Base-by-base conservation (phyloP, 2,888 invertebrate species). In the Catocala nupta region DNA sequence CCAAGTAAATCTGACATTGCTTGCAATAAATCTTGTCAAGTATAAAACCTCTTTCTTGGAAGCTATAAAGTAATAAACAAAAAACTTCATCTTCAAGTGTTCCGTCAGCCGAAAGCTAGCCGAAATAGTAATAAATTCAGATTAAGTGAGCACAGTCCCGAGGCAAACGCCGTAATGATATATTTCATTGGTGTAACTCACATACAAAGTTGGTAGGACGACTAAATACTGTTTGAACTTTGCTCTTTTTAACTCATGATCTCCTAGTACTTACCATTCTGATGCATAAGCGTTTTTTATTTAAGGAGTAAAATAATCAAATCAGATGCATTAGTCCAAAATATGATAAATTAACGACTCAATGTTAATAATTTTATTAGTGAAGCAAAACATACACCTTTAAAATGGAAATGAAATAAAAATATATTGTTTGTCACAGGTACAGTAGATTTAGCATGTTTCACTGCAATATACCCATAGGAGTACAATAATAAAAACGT, bases 71-170 rank as follows among this genome's bases (percentile, higher is more conserved):
- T 55, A 60, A 61, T 64, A 65, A 68, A 57, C 65, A 66, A 58
- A 65, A 53, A 66, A 60, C 53, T 66, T 63, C 43, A 56, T 59
- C 52, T 48, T 50, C 54, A 59, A 59, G 55, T 52, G 65, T 65
- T 63, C 65, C 56, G 65, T 65, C 56, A 56, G 50, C 39, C 53
- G 51, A 61, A 61, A 51, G 50, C 43, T 51, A 47, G 48, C 57
- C 63, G 56, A 65, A 72, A 70, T 55, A 67, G 70, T 71, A 65
- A 74, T 76, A 76, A 74, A 76, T 76, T 72, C 59, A 70, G 67
- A 74, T 76, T 69, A 72, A 62, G 68, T 57, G 69, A 68, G 55
- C 62, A 54, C 51, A 65, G 59, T 56, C 59, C 59, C 57, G 59
- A 63, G 58, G 68, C 63, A 63, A 59, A 65, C 61, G 59, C 54